These are phyloP conservation scores for Odontomachus brunneus DNA, from an alignment of 1,140 invertebrate genomes.

Conservation along the genomic window DNA sequence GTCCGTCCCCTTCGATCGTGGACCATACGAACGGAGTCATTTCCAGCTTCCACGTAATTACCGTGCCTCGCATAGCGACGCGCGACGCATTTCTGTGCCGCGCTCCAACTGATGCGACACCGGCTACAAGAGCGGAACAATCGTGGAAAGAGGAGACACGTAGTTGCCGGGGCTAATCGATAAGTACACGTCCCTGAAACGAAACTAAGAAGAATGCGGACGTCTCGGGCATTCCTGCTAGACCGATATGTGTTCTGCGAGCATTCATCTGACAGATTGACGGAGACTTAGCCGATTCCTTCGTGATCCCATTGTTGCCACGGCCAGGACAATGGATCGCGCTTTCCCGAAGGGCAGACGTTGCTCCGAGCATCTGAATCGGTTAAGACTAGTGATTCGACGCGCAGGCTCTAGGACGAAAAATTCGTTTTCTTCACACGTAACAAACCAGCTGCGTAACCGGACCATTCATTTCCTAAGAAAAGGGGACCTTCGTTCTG, in stretches of 20 bases:
- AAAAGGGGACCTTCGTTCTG: too few relatives aligned
- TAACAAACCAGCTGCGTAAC: too few relatives aligned
- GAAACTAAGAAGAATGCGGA: constrained; percentile 70
- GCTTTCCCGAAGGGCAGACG: too few relatives aligned
- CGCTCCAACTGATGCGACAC: constrained; percentile 66
- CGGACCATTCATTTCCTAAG: too few relatives aligned
- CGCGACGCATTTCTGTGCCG: constrained; percentile 67
- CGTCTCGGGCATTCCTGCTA: constrained; percentile 24
- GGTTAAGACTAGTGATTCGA: background rate
- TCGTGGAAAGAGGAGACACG: constrained; percentile 69
- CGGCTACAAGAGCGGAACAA: constrained; percentile 70
- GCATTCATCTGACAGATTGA: too few relatives aligned
- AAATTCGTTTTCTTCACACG: too few relatives aligned
- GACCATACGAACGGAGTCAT: constrained; percentile 46
- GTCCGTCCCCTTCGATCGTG: constrained; percentile 32
- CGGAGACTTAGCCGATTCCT: too few relatives aligned
- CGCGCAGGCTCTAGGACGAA: too few relatives aligned
- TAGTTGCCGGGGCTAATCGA: constrained; percentile 66
- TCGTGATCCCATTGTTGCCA: too few relatives aligned
- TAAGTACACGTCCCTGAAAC: constrained; percentile 71
- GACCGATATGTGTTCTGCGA: background rate
- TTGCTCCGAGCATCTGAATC: background rate
- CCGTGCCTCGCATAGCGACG: constrained; percentile 71
- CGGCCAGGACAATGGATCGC: too few relatives aligned
- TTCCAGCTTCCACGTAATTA: constrained; percentile 71